These are phyloP conservation scores for Myotis yumanensis DNA, from an alignment of 2,113 vertebrate species.

Conservation along the genomic window DNA sequence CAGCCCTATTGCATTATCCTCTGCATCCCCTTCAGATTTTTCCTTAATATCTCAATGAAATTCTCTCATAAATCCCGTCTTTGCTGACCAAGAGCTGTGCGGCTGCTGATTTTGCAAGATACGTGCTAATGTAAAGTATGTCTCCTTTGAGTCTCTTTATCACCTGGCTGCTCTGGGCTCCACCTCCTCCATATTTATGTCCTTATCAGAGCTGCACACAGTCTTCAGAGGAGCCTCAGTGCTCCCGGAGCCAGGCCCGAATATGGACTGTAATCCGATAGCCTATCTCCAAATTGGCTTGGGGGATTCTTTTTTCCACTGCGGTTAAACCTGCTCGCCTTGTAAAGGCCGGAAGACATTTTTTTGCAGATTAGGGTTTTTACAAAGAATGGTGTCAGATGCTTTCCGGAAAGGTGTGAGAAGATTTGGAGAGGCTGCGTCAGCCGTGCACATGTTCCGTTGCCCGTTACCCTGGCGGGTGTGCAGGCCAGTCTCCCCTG, in stretches of 20 bases:
- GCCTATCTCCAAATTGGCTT: slow-evolving; percentile 56
- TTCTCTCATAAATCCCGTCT: slow-evolving; percentile 72
- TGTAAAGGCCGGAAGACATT: slow-evolving; percentile 61
- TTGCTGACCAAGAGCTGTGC: slow-evolving; percentile 74
- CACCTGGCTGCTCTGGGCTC: slow-evolving; percentile 57
- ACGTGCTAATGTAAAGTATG: slow-evolving; percentile 61
- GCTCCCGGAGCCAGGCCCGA: slow-evolving; percentile 28
- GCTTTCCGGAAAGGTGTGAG: slow-evolving; percentile 57
- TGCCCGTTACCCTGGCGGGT: slow-evolving; percentile 46
- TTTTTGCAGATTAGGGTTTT: slow-evolving; percentile 61
- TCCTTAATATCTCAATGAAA: slow-evolving; percentile 67
- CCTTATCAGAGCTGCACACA: slow-evolving; percentile 67
- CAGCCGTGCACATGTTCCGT: slow-evolving; percentile 29
- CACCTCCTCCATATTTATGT: slow-evolving; percentile 67
- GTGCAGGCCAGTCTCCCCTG: not conserved
- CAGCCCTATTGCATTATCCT: slow-evolving; percentile 34
- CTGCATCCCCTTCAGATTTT: slow-evolving; percentile 54
- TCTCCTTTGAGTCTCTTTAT: slow-evolving; percentile 66
- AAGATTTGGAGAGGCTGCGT: slow-evolving; percentile 23
- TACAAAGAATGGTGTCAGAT: slow-evolving; percentile 23
- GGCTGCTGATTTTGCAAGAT: slow-evolving; percentile 78
- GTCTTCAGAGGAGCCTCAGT: slow-evolving; percentile 47
- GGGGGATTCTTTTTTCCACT: slow-evolving; percentile 42
- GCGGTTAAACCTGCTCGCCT: slow-evolving; percentile 55
- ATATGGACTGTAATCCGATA: slow-evolving; percentile 57